Base-by-base conservation (phyloP, 2,888 invertebrate species). In the Chaetoderma sp. region DNA sequence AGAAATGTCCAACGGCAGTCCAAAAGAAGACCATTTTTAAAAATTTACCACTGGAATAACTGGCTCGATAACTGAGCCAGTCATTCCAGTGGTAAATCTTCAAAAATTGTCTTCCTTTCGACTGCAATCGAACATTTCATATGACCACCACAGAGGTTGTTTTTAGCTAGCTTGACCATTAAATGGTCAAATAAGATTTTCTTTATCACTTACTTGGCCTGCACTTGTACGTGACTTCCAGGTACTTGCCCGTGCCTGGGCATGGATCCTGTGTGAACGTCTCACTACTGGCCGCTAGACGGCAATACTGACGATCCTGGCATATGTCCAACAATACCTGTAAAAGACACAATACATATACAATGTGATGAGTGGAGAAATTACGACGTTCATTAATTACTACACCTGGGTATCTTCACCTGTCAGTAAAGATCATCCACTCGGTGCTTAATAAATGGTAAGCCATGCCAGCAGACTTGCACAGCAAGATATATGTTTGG, bases 221-320 rank as follows among this genome's bases (percentile, higher is more conserved):
- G 90, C 98, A 98, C 88, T 96, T 96, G 89, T 95, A 98, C 78
- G 94, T 94, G 73, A 97, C 94, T 89, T 96, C 95, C 75, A 96
- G 93, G 89, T 95, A 96, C 88, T 97, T 96, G 73, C 93, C 90
- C 66, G 94, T 92, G 25, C 93, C 93, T 13, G 96, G 96, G 85
- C 97, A 98, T 0, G 96, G 96, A 88, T 98, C 96, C 49, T 92
- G 92, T 27, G 93, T 93, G 83, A 95, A 94, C 54, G 93, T 93
- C 84, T 92, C 91, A n/a, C 95, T 92, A 80, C 92, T 93, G 60
- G 95, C 94, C 85, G 93, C 92, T 86, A 98, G 93, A 85, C 93
- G 93, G 89, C 98, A 98, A 84, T 93, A 93, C 49, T 93, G 89
- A 87, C 94, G 94, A 89, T 96, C 95, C 88, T 96, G 94, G 88